Percentiles rank a stretch among this genome's conserved stretches.
Conservation (phyloP, 1,140 invertebrate species). For the Macrocentrus cingulum region DNA sequence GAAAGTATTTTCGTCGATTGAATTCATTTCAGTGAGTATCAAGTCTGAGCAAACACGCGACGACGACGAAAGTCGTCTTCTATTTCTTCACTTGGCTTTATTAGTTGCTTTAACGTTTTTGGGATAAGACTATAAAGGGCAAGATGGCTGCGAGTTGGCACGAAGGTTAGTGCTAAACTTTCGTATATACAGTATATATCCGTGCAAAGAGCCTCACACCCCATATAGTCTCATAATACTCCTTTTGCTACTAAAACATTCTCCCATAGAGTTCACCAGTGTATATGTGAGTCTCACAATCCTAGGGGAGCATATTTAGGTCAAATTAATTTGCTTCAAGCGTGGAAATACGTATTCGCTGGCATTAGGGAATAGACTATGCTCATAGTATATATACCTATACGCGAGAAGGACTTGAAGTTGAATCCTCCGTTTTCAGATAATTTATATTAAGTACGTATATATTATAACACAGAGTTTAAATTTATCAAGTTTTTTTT, state of each 20-base stretch:
- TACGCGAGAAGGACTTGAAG: background rate
- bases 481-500: too few species aligned
- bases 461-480: too few species aligned
- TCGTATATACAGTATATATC: background rate
- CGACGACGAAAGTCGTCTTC: too few species aligned
- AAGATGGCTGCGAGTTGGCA: slow-evolving; percentile 10
- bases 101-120: background rate
- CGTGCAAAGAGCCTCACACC: background rate
- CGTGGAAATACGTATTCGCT: slow-evolving; percentile 18
- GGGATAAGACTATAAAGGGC: background rate
- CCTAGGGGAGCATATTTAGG: slow-evolving; percentile 21
- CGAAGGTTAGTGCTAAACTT: slow-evolving; percentile 10
- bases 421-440: background rate
- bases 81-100: background rate
- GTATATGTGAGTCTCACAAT: slow-evolving; percentile 6
- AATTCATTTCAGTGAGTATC: too few species aligned
- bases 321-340: slow-evolving; percentile 27
- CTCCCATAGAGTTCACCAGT: slow-evolving; percentile 9
- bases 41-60: too few species aligned
- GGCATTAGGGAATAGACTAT: background rate
- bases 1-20: too few species aligned
- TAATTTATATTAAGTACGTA: slow-evolving; percentile 8
- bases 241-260: slow-evolving; percentile 4
- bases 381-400: too few species aligned
- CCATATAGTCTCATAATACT: too few species aligned